Conservation (phyloP, 2,113 vertebrate species). For the Dasypus novemcinctus region DNA sequence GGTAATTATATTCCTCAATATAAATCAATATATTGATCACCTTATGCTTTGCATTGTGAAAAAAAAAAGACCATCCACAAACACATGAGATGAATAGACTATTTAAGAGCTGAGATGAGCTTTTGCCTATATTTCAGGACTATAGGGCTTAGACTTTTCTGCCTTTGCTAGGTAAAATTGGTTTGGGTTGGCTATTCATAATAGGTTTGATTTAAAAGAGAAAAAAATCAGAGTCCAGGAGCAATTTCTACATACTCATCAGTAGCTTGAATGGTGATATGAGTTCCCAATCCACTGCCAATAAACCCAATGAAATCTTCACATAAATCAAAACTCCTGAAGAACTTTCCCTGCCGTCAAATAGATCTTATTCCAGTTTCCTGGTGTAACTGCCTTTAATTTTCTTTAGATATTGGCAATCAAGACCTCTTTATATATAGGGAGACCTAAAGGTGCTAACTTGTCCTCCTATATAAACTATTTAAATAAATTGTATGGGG, state of each 20-base stretch:
- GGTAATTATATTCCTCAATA: too few species aligned
- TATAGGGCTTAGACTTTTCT: background rate
- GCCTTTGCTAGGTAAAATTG: background rate
- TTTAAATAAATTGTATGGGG: background rate
- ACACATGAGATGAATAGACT: background rate
- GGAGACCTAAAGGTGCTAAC: background rate
- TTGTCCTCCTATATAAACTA: background rate
- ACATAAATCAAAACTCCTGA: background rate
- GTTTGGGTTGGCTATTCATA: slow-evolving; percentile 20
- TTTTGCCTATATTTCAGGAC: slow-evolving; percentile 12
- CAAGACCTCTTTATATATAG: background rate
- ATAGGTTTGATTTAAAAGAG: background rate
- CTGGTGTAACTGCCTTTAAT: background rate
- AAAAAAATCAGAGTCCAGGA: background rate
- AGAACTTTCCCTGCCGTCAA: background rate
- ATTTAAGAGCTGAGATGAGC: background rate
- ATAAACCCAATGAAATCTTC: background rate
- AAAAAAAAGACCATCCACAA: background rate
- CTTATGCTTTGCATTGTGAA: too few species aligned
- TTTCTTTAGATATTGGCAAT: background rate
- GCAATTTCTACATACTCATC: background rate
- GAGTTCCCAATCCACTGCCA: background rate
- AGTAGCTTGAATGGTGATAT: background rate
- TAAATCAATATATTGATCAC: too few species aligned
- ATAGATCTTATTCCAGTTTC: background rate